Conservation (phyloP, 1,140 invertebrate species). For the Homarus americanus region DNA sequence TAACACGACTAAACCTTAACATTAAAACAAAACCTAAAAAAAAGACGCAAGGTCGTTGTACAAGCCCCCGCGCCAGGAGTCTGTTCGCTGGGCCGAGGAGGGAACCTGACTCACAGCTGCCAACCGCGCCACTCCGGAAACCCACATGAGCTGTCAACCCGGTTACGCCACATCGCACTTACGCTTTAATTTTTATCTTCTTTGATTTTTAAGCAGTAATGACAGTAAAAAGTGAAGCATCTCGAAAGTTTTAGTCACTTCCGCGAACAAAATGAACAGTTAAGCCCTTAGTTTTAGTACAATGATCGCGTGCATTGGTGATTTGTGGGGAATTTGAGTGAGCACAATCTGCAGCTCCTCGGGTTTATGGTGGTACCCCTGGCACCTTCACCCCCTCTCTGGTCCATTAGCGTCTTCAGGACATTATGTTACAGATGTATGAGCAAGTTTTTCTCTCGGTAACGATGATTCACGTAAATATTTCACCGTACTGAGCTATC, state of each 20-base stretch:
- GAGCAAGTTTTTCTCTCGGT: not conserved
- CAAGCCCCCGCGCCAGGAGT: not conserved
- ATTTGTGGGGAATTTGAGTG: no score
- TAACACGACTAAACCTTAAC: no score
- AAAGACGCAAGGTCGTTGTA: no score
- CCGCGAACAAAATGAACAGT: no score
- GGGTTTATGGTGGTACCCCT: not conserved
- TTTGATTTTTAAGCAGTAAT: no score
- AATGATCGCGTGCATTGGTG: not conserved
- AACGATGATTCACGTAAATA: not conserved
- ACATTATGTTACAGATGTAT: not conserved
- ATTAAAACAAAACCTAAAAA: no score
- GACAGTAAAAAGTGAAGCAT: no score
- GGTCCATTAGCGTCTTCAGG: not conserved
- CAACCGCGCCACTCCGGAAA: conserved; percentile 32
- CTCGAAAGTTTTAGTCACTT: no score
- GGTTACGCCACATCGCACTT: not conserved
- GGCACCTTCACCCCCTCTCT: not conserved
- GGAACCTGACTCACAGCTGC: conserved; percentile 22
- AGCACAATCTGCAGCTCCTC: no score
- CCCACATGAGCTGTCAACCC: conserved; percentile 38
- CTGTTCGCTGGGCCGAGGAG: no score
- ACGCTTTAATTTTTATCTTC: not conserved
- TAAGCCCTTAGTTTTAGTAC: no score
- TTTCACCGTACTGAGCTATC: no score